A percentile compares a stretch with the other conserved stretches of the same genome.
Evolutionary conservation across 2,113 vertebrate genomes (phyloP).

Genomic region (Alectura lathami): DNA sequence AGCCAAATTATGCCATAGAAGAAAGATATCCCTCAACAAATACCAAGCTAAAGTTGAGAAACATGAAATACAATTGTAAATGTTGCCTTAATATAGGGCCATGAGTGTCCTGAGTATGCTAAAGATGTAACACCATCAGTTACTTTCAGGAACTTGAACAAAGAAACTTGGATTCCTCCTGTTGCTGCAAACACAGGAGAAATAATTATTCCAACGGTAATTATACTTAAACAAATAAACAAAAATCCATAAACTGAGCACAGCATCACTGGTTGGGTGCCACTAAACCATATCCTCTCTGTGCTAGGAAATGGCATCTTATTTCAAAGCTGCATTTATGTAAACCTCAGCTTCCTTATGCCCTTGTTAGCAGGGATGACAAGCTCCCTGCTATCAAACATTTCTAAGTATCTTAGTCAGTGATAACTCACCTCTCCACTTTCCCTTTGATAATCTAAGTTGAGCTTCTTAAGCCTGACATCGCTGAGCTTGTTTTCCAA

Average conservation of each 20-base stretch:
- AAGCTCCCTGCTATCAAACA: slow-evolving; percentile 17
- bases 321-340: not conserved
- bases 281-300: not conserved
- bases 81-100: not conserved
- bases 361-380: not conserved
- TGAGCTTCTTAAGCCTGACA: slow-evolving; percentile 14
- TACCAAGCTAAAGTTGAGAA: not conserved
- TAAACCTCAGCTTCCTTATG: not conserved
- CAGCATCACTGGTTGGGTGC: not conserved
- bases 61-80: not conserved
- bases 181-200: not conserved
- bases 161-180: not conserved
- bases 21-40: not conserved
- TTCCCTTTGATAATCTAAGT: slow-evolving; percentile 25
- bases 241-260: not conserved
- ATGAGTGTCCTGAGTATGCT: not conserved
- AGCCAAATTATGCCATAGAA: not conserved
- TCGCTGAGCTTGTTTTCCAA: not conserved
- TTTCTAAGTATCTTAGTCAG: not conserved
- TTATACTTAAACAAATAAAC: not conserved
- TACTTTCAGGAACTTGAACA: not conserved
- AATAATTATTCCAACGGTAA: not conserved
- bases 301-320: not conserved
- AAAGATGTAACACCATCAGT: not conserved
- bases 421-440: not conserved